Conservation (phyloP, 2,888 invertebrate species). For the Clusia tigrina region DNA sequence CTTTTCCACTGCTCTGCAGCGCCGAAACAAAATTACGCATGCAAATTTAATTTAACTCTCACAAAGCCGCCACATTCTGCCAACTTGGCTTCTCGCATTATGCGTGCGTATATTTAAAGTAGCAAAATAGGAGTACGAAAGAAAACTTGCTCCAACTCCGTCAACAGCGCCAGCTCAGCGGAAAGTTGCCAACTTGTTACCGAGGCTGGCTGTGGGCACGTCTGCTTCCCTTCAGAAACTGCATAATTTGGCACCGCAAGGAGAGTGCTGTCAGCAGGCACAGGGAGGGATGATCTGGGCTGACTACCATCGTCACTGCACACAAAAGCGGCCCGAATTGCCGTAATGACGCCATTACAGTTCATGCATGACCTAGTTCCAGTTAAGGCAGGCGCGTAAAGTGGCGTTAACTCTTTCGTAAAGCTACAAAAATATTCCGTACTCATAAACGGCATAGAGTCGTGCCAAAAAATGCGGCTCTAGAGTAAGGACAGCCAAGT, state of each 20-base stretch:
- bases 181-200: background rate
- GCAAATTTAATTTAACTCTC: constrained; percentile 8
- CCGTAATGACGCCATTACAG: background rate
- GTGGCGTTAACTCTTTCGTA: background rate
- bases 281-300: background rate
- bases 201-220: background rate
- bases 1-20: too few species aligned
- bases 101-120: too few species aligned
- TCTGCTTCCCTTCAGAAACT: background rate
- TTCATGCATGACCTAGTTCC: constrained; percentile 3
- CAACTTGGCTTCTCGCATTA: too few species aligned
- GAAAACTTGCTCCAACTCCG: too few species aligned
- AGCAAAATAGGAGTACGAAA: background rate
- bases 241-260: background rate
- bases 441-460: too few species aligned
- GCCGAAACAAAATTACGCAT: constrained; percentile 3
- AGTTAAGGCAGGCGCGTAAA: background rate
- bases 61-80: too few species aligned
- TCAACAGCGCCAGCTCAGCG: too few species aligned
- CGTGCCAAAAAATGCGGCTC: too few species aligned
- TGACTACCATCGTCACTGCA: background rate
- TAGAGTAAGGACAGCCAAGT: too few species aligned
- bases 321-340: background rate
- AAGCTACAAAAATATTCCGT: too few species aligned
- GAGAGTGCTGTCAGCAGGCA: background rate